Percentiles rank a stretch among this genome's conserved stretches.
phyloP scores from a whole-genome alignment of 2,797 vertebrate species.

The Rhynchotus rufescens region DNA sequence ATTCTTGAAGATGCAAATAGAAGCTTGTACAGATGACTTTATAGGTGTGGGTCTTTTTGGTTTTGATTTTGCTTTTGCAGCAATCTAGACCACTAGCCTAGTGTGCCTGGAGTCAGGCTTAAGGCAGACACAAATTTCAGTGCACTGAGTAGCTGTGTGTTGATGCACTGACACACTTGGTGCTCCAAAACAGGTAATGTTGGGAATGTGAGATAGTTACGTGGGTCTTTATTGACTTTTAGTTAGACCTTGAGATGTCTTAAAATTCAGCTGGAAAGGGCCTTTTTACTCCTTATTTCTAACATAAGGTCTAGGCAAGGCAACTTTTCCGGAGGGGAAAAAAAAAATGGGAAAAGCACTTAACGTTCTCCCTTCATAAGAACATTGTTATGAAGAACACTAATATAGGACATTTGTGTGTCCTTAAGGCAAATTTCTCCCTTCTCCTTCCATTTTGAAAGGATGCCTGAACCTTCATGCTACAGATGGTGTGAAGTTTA shows the following conservation, averaged over 20 bases:
- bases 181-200: background rate
- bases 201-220: background rate
- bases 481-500: background rate
- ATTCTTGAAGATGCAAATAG: background rate
- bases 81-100: background rate
- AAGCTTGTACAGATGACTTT: background rate
- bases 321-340: background rate
- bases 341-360: background rate
- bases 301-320: background rate
- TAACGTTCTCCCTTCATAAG: background rate
- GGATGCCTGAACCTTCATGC: background rate
- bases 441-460: background rate
- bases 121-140: background rate
- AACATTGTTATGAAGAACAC: rapidly evolving
- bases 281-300: background rate
- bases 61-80: background rate
- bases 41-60: background rate
- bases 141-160: background rate
- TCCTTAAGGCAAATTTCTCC: background rate
- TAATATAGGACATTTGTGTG: background rate
- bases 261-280: background rate
- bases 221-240: background rate
- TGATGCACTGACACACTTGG: background rate
- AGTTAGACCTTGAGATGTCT: background rate
- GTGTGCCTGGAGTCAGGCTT: rapidly evolving